Evolutionary conservation across 2,888 invertebrate species (phyloP).

Genomic region (Arrhopalites spinosus): DNA sequence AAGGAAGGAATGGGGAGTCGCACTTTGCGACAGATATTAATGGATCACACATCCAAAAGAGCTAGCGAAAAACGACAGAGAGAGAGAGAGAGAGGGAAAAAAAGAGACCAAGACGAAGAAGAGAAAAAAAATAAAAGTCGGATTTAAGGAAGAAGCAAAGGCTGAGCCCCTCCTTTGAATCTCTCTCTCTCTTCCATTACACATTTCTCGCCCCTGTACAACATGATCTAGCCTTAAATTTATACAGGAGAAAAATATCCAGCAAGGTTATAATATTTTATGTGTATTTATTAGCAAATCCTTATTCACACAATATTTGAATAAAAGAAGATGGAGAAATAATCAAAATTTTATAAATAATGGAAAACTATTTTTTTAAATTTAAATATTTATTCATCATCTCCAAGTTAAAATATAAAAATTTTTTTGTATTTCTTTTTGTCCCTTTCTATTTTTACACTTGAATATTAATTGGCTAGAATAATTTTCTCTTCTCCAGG

Average conservation of each 20-base stretch:
- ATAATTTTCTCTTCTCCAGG: too few species aligned
- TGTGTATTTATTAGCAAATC: too few species aligned
- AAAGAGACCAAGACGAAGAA: not conserved
- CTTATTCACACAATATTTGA: too few species aligned
- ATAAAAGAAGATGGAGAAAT: too few species aligned
- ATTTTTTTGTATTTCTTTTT: too few species aligned
- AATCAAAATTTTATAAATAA: too few species aligned
- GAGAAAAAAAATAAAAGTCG: not conserved
- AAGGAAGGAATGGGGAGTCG: conserved; percentile 51
- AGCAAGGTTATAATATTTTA: too few species aligned
- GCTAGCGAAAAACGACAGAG: conserved; percentile 37
- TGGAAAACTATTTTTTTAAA: too few species aligned
- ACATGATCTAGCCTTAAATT: conserved; percentile 4
- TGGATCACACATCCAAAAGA: conserved; percentile 45
- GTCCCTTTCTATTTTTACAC: too few species aligned
- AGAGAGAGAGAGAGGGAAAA: conserved; percentile 4
- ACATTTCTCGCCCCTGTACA: conserved; percentile 18
- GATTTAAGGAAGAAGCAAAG: not conserved
- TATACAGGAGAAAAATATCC: not conserved
- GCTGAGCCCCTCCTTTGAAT: conserved; percentile 27
- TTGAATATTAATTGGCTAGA: too few species aligned
- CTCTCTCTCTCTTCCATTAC: conserved; percentile 31
- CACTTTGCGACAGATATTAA: conserved; percentile 54
- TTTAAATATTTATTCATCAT: too few species aligned
- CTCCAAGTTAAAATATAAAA: too few species aligned